Evolutionary conservation across 2,113 vertebrate genomes (phyloP), one percentile per base, ranked within the genome.

Genomic region (Abramis brama): DNA sequence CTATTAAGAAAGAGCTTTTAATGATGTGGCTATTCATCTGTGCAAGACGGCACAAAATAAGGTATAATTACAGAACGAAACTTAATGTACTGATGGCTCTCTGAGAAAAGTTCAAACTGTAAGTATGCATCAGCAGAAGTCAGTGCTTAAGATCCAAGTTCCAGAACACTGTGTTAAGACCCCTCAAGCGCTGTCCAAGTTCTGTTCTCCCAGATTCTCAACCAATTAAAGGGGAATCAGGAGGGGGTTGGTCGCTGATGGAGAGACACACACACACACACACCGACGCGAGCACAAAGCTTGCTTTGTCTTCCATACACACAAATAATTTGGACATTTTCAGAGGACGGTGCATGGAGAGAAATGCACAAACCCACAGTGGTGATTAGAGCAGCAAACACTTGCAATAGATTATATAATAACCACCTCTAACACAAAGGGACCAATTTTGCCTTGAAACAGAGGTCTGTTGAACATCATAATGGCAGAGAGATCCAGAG

Each of bases 301-400:
- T 12, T 50, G 39, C 82, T 83, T 27, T 86, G 89, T 90, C 83
- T 43, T 77, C n/a, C 45, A 52, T 6, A 74, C 78, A 76, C 79
- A 19, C 84, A 57, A 89, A 89, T 81, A 71, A 85, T 89, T 81
- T 52, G 85, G 88, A 87, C 88, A 84, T 87, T 91, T 91, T 87
- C 87, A 86, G 89, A 86, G n/a, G 79, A 86, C 12, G 87, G 70
- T 76, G 27, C 27, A 30, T 30, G 87, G 71, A 47, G 81, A 62
- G 76, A 57, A 84, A 77, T n/a, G 70, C 21, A 90, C 77, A 82
- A 87, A 68, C 85, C 84, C 88, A 89, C 91, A 87, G 82, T 87
- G 89, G 91, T 93, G 93, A 94, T 95, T 94, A 95, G 92, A 93
- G 91, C 90, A 91, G 91, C 84, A 36, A 90, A 88, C 33, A 30